Percentiles rank a stretch among this genome's conserved stretches.
Evolutionary conservation across 2,888 invertebrate species (phyloP).

Genomic region (Taenaris catops): DNA sequence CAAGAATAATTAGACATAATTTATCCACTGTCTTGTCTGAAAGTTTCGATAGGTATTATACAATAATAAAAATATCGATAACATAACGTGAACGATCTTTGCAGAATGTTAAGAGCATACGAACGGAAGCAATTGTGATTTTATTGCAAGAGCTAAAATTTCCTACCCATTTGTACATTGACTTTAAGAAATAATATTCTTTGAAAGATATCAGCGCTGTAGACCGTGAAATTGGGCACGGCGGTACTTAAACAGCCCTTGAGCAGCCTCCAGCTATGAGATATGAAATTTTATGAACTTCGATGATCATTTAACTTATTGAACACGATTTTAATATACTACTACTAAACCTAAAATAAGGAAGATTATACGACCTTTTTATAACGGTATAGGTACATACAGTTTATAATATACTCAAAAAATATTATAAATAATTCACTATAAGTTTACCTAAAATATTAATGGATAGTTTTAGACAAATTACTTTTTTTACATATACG

Average conservation of each 20-base stretch:
- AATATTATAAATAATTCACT: too few relatives aligned
- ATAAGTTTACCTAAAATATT: too few relatives aligned
- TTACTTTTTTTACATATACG: too few relatives aligned
- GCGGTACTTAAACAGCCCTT: slow-evolving; percentile 14
- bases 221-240: slow-evolving; percentile 27
- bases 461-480: too few relatives aligned
- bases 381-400: too few relatives aligned
- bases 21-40: too few relatives aligned
- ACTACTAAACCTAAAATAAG: too few relatives aligned
- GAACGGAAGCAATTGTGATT: slow-evolving; percentile 36
- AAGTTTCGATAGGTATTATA: too few relatives aligned
- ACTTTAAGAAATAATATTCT: slow-evolving; percentile 12
- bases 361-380: too few relatives aligned
- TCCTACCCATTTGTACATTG: slow-evolving; percentile 2
- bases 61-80: not conserved
- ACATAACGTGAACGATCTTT: slow-evolving; percentile 1
- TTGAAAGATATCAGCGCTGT: slow-evolving; percentile 16
- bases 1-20: too few relatives aligned
- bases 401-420: too few relatives aligned
- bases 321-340: not conserved
- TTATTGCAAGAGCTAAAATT: slow-evolving; percentile 4
- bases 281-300: slow-evolving; percentile 17
- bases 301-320: slow-evolving; percentile 9
- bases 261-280: slow-evolving; percentile 18
- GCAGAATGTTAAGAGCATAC: not conserved